Base-by-base conservation (phyloP, 1,140 invertebrate species). In the Ostrea denselamellosa region DNA sequence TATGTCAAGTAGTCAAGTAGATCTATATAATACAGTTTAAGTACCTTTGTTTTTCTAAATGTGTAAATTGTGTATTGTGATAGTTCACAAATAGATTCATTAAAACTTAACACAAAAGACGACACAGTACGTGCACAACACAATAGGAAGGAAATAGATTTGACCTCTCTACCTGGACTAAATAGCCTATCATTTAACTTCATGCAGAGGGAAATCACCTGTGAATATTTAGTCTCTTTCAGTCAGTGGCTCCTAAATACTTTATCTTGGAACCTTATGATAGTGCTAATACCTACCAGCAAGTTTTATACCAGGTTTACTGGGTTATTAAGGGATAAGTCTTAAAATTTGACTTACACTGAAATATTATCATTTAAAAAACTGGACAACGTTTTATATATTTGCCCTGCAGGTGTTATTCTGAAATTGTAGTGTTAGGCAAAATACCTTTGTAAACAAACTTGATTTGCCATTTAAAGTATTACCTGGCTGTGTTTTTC, bases 271-370 rank as follows among this genome's bases (percentile, higher is more conserved):
- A 44, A 44, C 34, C 34, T 22, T 83, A 83, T 83, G 53, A 52
- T 53, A 83, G 51, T 51, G 19, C 19, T 53, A 83, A 52, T 83
- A 54, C 82, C 82, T 83, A 83, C 82, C 82, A 83, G 52, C 52
- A 83, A 83, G 82, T 54, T 83, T 83, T 83, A 53, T 83, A 83
- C n/a, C 25, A 51, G 53, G 82, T 83, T 83, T 83, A 53, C 53
- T 83, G 25, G 82, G 82, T 83, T 44, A 83, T 83, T 54, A 19
- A 52, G 19, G 53, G 82, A 83, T 83, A 53, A 83, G 82, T 28
- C 68, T 77, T 28, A 34, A 25, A 71, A 77, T 28, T 77, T 77
- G 14, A 77, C 14, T 62, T 19, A 14, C 14, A 77, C 14, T 62
- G 56, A 62, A 19, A 62, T 19, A 62, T 28, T 71, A 28, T 77